Conservation (phyloP, 2,113 vertebrate genomes). For the Sander lucioperca region DNA sequence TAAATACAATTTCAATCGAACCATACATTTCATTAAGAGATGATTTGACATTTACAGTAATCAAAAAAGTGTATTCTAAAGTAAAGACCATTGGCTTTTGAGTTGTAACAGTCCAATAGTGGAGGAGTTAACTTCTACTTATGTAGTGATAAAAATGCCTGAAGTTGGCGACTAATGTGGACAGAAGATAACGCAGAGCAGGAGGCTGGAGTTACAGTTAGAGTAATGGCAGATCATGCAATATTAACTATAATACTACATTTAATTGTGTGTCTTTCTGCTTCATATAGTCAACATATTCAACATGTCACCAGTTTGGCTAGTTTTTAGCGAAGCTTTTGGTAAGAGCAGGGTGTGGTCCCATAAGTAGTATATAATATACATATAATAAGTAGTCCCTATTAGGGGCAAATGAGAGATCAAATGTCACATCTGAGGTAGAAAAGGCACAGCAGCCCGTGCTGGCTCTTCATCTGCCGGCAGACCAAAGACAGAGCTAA, state of each 20-base stretch:
- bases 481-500: conserved; percentile 71
- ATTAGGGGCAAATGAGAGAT: not conserved
- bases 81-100: not conserved
- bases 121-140: not conserved
- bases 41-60: conserved; percentile 17
- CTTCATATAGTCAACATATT: not conserved
- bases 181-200: not conserved
- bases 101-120: conserved; percentile 14
- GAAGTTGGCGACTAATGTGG: not conserved
- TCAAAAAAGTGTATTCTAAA: not conserved
- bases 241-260: no score
- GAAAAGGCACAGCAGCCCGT: not conserved
- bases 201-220: not conserved
- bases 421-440: not conserved
- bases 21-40: not conserved
- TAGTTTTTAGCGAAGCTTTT: not conserved
- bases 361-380: not conserved
- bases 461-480: conserved; percentile 55
- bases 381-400: not conserved
- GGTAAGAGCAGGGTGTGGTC: not conserved
- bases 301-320: not conserved
- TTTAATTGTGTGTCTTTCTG: not conserved
- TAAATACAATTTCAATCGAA: not conserved
- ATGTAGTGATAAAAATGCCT: conserved; percentile 41
- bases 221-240: not conserved